phyloP scores from a whole-genome alignment of 2,888 invertebrate genomes.

The Tetragonula carbonaria region DNA sequence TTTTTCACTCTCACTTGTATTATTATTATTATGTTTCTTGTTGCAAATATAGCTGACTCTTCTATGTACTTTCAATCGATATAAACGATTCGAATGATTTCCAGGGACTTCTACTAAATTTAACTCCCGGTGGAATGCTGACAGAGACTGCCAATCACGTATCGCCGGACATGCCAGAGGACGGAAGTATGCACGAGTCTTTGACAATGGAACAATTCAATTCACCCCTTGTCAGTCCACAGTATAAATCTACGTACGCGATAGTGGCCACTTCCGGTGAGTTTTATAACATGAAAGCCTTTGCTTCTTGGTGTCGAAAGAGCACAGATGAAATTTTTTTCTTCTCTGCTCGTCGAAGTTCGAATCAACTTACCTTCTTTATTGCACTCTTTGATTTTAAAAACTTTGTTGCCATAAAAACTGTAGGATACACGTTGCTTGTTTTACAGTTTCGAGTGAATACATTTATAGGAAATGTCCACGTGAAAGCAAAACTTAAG shows the following conservation, averaged over 20 bases:
- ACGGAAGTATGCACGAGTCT: slow-evolving; percentile 81
- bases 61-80: background rate
- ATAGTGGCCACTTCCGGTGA: slow-evolving; percentile 82
- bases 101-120: slow-evolving; percentile 87
- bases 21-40: too few relatives aligned
- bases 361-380: background rate
- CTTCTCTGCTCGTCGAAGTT: background rate
- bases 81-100: slow-evolving; percentile 12
- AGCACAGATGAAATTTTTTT: background rate
- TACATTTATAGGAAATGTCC: background rate
- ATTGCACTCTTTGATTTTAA: background rate
- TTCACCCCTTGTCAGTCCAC: slow-evolving; percentile 85
- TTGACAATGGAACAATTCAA: slow-evolving; percentile 85
- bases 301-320: slow-evolving; percentile 4
- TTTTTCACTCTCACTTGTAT: too few relatives aligned
- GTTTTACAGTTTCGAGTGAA: background rate
- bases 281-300: slow-evolving; percentile 35
- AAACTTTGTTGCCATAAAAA: background rate
- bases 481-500: background rate
- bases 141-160: slow-evolving; percentile 77
- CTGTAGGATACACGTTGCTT: background rate
- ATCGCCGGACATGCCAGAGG: slow-evolving; percentile 79
- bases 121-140: slow-evolving; percentile 85
- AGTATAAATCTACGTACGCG: slow-evolving; percentile 85
- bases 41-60: too few relatives aligned